Evolutionary conservation across 2,888 invertebrate genomes (phyloP).

Genomic region (Erebia palarica): DNA sequence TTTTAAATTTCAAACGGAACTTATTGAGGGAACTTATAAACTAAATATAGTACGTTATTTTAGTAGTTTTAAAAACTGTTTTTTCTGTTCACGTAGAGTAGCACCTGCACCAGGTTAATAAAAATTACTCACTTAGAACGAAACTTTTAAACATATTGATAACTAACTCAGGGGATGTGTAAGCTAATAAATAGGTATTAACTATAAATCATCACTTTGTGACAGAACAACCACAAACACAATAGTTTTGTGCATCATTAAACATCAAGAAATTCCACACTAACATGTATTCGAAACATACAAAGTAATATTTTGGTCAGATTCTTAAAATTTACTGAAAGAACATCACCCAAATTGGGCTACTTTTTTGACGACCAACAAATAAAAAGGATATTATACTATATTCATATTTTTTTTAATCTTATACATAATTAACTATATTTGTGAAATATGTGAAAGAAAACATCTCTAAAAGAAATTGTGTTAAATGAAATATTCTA

Average conservation of each 20-base stretch:
- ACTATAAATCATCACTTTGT: slow-evolving; percentile 42
- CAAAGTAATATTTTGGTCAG: slow-evolving; percentile 29
- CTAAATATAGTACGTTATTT: background rate
- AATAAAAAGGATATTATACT: too few species aligned
- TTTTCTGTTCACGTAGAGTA: background rate
- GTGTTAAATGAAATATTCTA: too few species aligned
- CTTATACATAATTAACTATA: too few species aligned
- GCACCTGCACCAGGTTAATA: background rate
- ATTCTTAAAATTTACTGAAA: slow-evolving; percentile 28
- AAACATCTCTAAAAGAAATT: too few species aligned
- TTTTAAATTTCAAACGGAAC: background rate
- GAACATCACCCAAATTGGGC: too few species aligned
- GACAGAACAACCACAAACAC: slow-evolving; percentile 42
- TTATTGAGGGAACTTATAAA: too few species aligned
- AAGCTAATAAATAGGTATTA: slow-evolving; percentile 32
- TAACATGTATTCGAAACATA: slow-evolving; percentile 23
- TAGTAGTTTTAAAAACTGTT: background rate
- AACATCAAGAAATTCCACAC: slow-evolving; percentile 21
- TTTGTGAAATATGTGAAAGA: too few species aligned
- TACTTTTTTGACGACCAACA: too few species aligned
- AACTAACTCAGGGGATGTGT: slow-evolving; percentile 20
- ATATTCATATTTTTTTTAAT: too few species aligned
- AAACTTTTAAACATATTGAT: background rate
- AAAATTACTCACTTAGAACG: slow-evolving; percentile 6
- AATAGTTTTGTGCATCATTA: slow-evolving; percentile 31